Evolutionary conservation across 2,797 vertebrate genomes (phyloP).

Genomic region (Muraenolepis orangiensis): DNA sequence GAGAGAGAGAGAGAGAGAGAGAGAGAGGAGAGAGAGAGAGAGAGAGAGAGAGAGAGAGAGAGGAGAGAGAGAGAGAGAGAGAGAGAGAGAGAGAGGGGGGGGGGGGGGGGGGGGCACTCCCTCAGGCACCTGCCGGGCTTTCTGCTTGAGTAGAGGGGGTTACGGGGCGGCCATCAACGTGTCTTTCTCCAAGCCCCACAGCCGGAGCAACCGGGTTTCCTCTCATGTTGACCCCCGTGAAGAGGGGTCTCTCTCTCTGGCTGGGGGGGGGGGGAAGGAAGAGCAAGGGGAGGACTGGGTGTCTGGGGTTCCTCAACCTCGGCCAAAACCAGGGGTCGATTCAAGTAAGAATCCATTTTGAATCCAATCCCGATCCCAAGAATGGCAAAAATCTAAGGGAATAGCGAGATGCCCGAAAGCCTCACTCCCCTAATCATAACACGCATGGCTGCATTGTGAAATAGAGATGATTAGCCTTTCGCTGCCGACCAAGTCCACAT

Average conservation of each 20-base stretch:
- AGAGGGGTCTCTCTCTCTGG: conserved; percentile 13
- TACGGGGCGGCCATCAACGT: conserved; percentile 48
- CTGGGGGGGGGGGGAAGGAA: conserved; percentile 6
- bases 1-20: no score
- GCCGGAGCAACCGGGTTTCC: conserved; percentile 36
- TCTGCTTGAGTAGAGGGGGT: conserved; percentile 46
- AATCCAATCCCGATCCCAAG: no score
- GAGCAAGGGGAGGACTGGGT: neutral
- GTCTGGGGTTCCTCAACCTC: conserved; percentile 12
- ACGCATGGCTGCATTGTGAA: conserved; percentile 10
- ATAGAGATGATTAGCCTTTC: conserved; percentile 15
- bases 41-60: no score
- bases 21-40: no score
- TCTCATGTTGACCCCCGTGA: conserved; percentile 37
- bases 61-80: no score
- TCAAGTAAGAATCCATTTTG: no score
- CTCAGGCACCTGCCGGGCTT: conserved; percentile 49
- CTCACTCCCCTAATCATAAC: no score
- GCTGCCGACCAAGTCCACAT: conserved; percentile 23
- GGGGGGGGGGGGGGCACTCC: conserved; percentile 46
- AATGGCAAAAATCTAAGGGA: no score
- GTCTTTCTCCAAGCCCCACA: conserved; percentile 33
- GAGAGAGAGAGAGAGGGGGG: no score
- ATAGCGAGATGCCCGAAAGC: no score
- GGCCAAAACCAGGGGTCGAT: no score